A percentile compares a stretch with the other conserved stretches of the same genome.
Evolutionary conservation across 2,888 invertebrate species (phyloP).

Genomic region (Microctonus brassicae): DNA sequence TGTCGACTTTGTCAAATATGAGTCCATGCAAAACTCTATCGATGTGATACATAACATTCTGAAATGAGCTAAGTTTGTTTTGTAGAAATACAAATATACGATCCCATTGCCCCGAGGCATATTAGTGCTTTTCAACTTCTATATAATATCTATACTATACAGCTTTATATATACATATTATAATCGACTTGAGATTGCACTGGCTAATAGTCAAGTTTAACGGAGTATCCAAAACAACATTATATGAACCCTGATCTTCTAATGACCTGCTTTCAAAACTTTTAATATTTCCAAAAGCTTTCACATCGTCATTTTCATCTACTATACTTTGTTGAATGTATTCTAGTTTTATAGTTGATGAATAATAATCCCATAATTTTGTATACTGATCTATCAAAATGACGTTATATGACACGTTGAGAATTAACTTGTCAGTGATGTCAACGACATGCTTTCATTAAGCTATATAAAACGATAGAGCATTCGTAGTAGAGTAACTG

Average conservation of each 20-base stretch:
- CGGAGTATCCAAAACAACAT: neutral
- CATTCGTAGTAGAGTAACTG: neutral
- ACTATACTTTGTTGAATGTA: neutral
- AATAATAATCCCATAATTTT: neutral
- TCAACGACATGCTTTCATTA: neutral
- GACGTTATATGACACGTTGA: neutral
- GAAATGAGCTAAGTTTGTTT: constrained; percentile 35
- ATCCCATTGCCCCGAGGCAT: neutral
- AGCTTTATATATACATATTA: neutral
- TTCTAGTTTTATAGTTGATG: neutral
- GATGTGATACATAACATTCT: constrained; percentile 31
- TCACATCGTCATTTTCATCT: neutral
- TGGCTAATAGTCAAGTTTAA: neutral
- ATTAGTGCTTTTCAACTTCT: neutral
- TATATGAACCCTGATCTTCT: neutral
- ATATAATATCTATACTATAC: constrained; percentile 1
- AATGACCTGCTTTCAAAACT: constrained; percentile 9
- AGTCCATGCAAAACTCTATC: constrained; percentile 43
- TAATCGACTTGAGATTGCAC: neutral
- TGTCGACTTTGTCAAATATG: constrained; percentile 52
- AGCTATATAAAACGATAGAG: neutral
- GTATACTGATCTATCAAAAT: neutral
- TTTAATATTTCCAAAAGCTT: neutral
- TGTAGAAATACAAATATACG: constrained; percentile 21
- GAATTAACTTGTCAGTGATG: neutral